Percentiles rank a stretch among this genome's conserved stretches.
Conservation (phyloP, 2,888 invertebrate species). For the Harpagoxenus sublaevis region DNA sequence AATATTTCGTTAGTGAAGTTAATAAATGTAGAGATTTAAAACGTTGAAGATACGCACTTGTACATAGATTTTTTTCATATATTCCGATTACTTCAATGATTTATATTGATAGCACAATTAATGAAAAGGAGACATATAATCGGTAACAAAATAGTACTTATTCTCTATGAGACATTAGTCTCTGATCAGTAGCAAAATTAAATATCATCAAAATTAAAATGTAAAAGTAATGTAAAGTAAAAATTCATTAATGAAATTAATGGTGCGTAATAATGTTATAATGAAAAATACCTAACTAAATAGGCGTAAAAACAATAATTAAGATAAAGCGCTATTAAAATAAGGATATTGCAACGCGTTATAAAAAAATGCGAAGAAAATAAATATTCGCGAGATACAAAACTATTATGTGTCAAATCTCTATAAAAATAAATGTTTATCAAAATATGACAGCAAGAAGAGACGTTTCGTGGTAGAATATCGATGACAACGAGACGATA, state of each 20-base stretch:
- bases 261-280: not conserved
- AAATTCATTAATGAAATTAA: not conserved
- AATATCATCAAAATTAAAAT: not conserved
- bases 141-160: not conserved
- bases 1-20: constrained; percentile 16
- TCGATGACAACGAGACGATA: constrained; percentile 52
- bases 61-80: not conserved
- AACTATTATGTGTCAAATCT: constrained; percentile 1
- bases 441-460: not conserved
- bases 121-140: not conserved
- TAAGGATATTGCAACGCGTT: not conserved
- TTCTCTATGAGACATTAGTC: not conserved
- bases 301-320: not conserved
- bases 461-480: constrained; percentile 38
- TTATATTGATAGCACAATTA: not conserved
- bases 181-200: not conserved
- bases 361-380: not conserved
- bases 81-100: not conserved
- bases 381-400: not conserved
- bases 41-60: not conserved
- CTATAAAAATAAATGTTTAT: constrained; percentile 21
- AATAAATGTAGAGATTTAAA: not conserved
- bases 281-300: not conserved
- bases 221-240: not conserved
- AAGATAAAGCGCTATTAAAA: not conserved